Base-by-base conservation (phyloP, 2,888 invertebrate species). In the Cinara cedri region DNA sequence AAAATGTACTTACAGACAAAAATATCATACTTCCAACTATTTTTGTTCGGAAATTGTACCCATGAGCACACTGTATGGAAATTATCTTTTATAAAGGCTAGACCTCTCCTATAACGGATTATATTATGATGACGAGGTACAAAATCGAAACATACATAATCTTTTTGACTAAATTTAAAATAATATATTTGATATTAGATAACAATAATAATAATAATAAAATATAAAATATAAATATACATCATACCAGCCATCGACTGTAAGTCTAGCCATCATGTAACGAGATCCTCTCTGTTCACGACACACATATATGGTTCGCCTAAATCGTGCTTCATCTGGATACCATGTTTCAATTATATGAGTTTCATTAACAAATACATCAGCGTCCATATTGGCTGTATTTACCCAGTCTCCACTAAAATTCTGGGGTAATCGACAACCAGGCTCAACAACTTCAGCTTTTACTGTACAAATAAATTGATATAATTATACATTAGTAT, bases 81-180 rank as follows among this genome's bases (percentile, higher is more conserved):
- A 85, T 94, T 91, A 83, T 95, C 94, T 84, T 91, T 93, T 75
- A 96, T 96, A 83, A 96, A 94, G 1, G 96, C 96, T 71, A 94
- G 85, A 9, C 96, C 95, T 86, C 91, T 92, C 54, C 95, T 89
- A 86, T 93, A 98, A 83, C 98, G 89, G 83, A 98, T 96, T 81
- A 98, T 89, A 85, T 97, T 98, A 86, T 97, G 97, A 88, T 98
- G 97, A 80, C 95, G 91, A 0, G 96, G 95, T 72, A 97, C 92
- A 86, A 98, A 96, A 85, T 98, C 97, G 84, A 97, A 97, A 85
- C 98, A 98, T 10, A 97, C 91, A 85, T 94, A 98, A 89, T 98
- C 98, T 84, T 97, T 97, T 87, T 98, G 98, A 86, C 97, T 92
- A 85, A 86, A 81, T 51, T 16, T 86, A 66, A 42, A 14, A 54